These are phyloP conservation scores for Crematogaster levior DNA, from an alignment of 2,888 invertebrate genomes.

Conservation along the genomic window DNA sequence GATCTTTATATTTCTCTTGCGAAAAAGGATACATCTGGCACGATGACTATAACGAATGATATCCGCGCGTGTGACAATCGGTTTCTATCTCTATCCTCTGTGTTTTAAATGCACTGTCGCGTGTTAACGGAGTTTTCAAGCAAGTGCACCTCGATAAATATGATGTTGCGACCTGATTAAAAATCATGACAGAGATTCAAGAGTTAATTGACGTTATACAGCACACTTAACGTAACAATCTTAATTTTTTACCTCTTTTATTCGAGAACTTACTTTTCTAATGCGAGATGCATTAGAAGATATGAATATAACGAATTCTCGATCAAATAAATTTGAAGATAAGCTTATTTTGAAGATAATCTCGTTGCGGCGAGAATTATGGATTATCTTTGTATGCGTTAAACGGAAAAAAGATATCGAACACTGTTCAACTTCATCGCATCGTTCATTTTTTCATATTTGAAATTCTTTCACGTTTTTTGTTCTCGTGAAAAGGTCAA, in stretches of 20 bases:
- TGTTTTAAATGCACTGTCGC: conserved; percentile 32
- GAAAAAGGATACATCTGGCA: conserved; percentile 23
- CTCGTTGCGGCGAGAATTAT: not conserved
- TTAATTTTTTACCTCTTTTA: not conserved
- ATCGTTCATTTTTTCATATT: not conserved
- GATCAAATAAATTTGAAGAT: not conserved
- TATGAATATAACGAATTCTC: not conserved
- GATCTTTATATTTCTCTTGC: conserved; percentile 24
- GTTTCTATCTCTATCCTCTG: conserved; percentile 4
- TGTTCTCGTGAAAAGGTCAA: conserved; percentile 48
- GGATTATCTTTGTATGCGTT: not conserved
- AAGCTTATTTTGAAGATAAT: no score
- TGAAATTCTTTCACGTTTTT: conserved; percentile 47
- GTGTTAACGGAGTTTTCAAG: conserved; percentile 23
- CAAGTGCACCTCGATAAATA: conserved; percentile 13
- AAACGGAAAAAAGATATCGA: not conserved
- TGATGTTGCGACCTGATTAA: not conserved
- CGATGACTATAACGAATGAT: conserved; percentile 25
- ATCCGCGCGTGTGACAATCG: conserved; percentile 30
- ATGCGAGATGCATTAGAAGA: not conserved
- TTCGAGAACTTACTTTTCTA: not conserved
- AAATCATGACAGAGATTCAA: not conserved
- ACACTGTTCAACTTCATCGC: not conserved
- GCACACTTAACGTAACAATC: not conserved
- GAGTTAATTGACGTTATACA: conserved; percentile 5